phyloP scores from a whole-genome alignment of 1,140 invertebrate genomes.

The fruit fly (Drosophila melanogaster) region DNA sequence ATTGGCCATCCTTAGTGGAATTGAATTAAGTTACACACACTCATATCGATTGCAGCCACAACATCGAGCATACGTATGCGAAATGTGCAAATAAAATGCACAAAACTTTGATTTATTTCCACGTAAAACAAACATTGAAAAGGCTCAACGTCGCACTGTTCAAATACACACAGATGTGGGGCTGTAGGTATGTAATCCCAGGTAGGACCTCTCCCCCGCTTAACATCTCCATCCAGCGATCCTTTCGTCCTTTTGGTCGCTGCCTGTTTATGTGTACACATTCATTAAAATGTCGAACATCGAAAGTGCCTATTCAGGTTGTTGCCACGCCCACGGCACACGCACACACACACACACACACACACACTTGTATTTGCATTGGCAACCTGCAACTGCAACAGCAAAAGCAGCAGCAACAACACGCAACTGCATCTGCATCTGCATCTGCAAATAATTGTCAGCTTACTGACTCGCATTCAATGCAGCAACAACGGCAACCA shows the following conservation, averaged over 20 bases:
- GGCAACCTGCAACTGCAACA: slow-evolving; percentile 28
- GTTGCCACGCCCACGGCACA: slow-evolving; percentile 68
- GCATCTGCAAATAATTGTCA: slow-evolving; percentile 82
- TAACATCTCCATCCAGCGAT: background rate
- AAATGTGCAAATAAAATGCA: slow-evolving; percentile 50
- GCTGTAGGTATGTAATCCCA: slow-evolving; percentile 35
- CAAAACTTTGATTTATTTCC: slow-evolving; percentile 62
- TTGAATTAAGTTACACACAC: slow-evolving; percentile 34
- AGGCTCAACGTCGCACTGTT: slow-evolving; percentile 35
- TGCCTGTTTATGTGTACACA: slow-evolving; percentile 81
- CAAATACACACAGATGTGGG: slow-evolving; percentile 20
- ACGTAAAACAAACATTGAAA: slow-evolving; percentile 59
- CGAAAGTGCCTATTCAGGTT: slow-evolving; percentile 82
- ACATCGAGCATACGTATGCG: slow-evolving; percentile 14
- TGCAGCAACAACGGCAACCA: slow-evolving; percentile 60
- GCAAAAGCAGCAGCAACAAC: slow-evolving; percentile 6
- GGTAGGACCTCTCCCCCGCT: slow-evolving; percentile 21
- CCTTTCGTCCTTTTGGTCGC: background rate
- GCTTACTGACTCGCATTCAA: slow-evolving; percentile 77
- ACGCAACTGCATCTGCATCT: slow-evolving; percentile 32
- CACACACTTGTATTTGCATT: slow-evolving; percentile 28
- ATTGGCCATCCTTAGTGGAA: slow-evolving; percentile 34
- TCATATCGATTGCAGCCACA: slow-evolving; percentile 36
- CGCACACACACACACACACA: slow-evolving; percentile 15
- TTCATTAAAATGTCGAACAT: slow-evolving; percentile 83